Evolutionary conservation across 92 coral and sea anemone genomes (phyloP), one percentile per base, ranked within the genome.

Genomic region (Phymanthus crucifer): DNA sequence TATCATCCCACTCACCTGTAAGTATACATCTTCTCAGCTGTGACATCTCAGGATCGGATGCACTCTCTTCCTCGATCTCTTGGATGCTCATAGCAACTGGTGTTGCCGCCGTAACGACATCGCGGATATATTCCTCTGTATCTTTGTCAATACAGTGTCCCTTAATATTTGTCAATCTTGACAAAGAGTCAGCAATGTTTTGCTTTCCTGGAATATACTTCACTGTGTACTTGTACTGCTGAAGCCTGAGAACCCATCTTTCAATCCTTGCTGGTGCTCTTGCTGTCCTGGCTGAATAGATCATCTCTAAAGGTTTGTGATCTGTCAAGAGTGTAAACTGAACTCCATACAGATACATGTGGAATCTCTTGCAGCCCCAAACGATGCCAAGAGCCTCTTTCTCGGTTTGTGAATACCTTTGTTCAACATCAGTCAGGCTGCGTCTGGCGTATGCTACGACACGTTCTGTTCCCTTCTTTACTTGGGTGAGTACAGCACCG

Each of bases 1-100:
- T 7, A 16, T 43, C 10, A 43, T 43, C 47, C 47, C 47, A 43
- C 47, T 43, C 47, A 2, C 47, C 47, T 6, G 12, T 43, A 1
- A 6, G 10, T 43, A 43, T 43, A 6, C 47, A 43, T 43, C 3
- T 2, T 43, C 47, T 43, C 47, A 43, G 12, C 10, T 6, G 3
- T 43, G 10, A 2, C 10, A 43, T 43, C 47, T 43, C 47, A 43
- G 47, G 47, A 7, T 43, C 10, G 1, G 3, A 43, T 2, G 47
- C 47, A 2, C 4, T 6, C 10, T 43, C 79, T 32, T 23, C 65
- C 21, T 43, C 79, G n/a, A 75, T 75, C 21, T 75, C 79, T 32
- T 75, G 69, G 65, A 75, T 47, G 66, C n/a, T 75, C 76, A 71
- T 71, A 7, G 76, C 76, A 26, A 14, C 65, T 71, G 76, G 76